Conservation (phyloP, 2,113 vertebrate species). For the Glareola pratincola region DNA sequence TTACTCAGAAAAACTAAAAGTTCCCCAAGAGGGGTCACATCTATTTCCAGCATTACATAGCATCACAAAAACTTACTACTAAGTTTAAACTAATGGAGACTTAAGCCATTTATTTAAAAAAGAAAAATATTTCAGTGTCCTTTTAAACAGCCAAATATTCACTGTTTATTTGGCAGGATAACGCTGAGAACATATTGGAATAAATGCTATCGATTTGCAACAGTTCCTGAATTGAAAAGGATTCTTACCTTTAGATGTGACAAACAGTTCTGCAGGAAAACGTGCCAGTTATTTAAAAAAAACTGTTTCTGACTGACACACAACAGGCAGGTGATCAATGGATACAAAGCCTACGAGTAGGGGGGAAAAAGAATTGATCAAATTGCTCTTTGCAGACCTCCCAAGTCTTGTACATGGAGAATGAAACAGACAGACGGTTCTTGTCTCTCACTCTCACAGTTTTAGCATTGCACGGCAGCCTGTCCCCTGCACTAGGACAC, state of each 20-base stretch:
- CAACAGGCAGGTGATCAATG: constrained; percentile 96
- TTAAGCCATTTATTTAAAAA: background rate
- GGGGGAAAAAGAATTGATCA: constrained; percentile 64
- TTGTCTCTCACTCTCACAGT: background rate
- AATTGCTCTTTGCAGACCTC: constrained; percentile 19
- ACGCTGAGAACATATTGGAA: background rate
- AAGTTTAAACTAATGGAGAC: background rate
- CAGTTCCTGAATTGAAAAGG: constrained; percentile 38
- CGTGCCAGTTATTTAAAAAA: constrained; percentile 99
- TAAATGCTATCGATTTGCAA: background rate
- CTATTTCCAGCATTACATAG: background rate
- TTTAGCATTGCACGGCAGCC: background rate
- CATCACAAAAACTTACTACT: background rate
- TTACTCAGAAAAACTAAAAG: background rate
- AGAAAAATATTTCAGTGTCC: background rate
- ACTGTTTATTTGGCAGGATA: background rate
- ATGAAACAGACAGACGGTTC: background rate
- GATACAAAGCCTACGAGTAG: constrained; percentile 88
- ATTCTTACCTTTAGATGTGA: constrained; percentile 96
- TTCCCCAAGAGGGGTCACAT: background rate
- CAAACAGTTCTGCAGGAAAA: constrained; percentile 99
- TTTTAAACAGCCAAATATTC: constrained; percentile 23
- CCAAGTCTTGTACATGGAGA: background rate
- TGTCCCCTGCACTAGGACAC: background rate
- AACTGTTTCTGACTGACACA: constrained; percentile 99